Evolutionary conservation across 1,140 invertebrate species (phyloP), one percentile per base, ranked within the genome.

Genomic region (Drosophila lowei): DNA sequence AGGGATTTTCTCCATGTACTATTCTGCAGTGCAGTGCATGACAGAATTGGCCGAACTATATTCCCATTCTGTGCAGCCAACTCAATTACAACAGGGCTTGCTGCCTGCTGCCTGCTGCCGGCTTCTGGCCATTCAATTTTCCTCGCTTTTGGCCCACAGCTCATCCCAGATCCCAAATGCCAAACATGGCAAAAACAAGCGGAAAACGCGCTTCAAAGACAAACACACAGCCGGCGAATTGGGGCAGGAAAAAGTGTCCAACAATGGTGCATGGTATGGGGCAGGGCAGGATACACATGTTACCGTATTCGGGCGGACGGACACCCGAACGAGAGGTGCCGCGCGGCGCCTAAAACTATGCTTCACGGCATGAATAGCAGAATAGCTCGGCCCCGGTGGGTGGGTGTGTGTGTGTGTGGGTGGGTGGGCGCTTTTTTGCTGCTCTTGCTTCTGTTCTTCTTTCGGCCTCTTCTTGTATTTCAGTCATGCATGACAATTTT

Each of bases 401-500:
- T 42, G 18, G 5, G 11, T 3, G 11, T 25, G 4, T 5, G 23
- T 23, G 8, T 38, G 9, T 34, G 9, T 1, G 9, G 11, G 30
- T 13, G 11, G 11, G n/a, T 15, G 1, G 6, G 54, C 18, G 16
- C 1, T 53, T 30, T 58, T 3, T 21, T 2, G 9, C 41, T 6
- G 7, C 9, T 38, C 30, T 34, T 34, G 30, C 3, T 11, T 11
- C 3, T 13, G 34, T 38, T 38, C 34, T 38, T 38, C 34, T 38
- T 38, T 38, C 9, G 34, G 34, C 34, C 34, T 38, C 34, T 38
- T 75, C 72, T 80, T 80, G 81, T 85, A 85, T 85, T 85, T 81
- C 74, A 81, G 77, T 81, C 81, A 86, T 86, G 81, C 68, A 86
- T 77, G 64, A 71, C 63, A 86, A 71, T 86, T 85, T 85, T 85